These are phyloP conservation scores for Aphelinus certus DNA, from an alignment of 1,140 invertebrate species.

Conservation along the genomic window DNA sequence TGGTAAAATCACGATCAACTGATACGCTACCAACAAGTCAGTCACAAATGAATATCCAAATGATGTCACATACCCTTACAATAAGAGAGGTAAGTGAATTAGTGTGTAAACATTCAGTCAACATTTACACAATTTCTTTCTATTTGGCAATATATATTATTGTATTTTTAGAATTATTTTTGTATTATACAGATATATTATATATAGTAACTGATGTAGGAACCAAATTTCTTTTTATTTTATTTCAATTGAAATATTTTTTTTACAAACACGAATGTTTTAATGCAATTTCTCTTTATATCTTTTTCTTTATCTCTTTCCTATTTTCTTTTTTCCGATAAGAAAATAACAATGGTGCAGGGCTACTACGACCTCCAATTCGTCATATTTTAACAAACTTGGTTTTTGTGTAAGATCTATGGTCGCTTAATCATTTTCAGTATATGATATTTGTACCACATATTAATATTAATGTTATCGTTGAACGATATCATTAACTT, in stretches of 20 bases:
- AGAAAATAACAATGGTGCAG: constrained; percentile 40
- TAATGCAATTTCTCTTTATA: constrained; percentile 37
- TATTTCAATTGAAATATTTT: constrained; percentile 31
- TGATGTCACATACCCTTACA: constrained; percentile 91
- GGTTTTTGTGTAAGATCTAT: constrained; percentile 41
- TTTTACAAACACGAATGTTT: constrained; percentile 36
- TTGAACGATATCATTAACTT: constrained; percentile 32
- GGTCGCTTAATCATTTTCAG: constrained; percentile 38
- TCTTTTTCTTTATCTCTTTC: constrained; percentile 35
- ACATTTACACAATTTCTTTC: not conserved
- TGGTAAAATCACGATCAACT: constrained; percentile 81
- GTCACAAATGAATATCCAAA: constrained; percentile 91
- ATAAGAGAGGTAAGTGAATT: constrained; percentile 81
- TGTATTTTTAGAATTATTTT: constrained; percentile 33
- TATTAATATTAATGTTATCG: constrained; percentile 32
- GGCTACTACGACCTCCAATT: constrained; percentile 37
- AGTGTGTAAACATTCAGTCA: too few species aligned
- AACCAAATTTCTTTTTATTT: constrained; percentile 25
- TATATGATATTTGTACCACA: constrained; percentile 35
- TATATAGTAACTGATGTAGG: constrained; percentile 34
- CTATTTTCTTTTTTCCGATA: constrained; percentile 38
- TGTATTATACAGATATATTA: constrained; percentile 24
- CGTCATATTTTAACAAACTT: constrained; percentile 41
- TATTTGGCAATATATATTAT: constrained; percentile 23
- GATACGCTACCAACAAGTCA: constrained; percentile 91